Evolutionary conservation across 1,140 invertebrate genomes (phyloP), one percentile per base, ranked within the genome.

Genomic region (Ceratosolen fusciceps): DNA sequence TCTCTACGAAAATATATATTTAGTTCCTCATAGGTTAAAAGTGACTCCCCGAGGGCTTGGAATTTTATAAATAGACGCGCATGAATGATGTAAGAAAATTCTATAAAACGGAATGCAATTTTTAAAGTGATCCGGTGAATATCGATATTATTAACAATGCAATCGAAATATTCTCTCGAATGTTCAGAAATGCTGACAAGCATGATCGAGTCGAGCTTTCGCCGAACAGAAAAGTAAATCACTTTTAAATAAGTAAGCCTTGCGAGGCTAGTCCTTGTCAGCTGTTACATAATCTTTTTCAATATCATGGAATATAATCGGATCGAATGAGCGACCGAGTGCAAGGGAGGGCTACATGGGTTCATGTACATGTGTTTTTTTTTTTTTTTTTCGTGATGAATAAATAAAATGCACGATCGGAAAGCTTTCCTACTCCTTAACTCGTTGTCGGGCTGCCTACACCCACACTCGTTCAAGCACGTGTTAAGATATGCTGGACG

Each of bases 401-500:
- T 70, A 24, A 47, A 70, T 70, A 24, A 70, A 43, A 24, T 12
- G 49, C 7, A 70, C 12, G 29, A n/a, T 52, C 29, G 19, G 12
- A 54, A 1, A 52, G 70, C 5, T 12, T 70, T 24, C 26, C 10
- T 34, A 31, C 26, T 60, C 31, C 58, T 60, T 34, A 60, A 19
- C 12, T 9, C 26, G 29, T 29, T 29, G 26, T 14, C 26, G 10
- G 58, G 58, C 29, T 49, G 7, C 43, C 47, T 49, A 39, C 29
- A 14, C 31, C 29, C 67, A 49, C 49, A 29, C n/a, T 29, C 24
- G 19, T 49, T 43, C 14, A 10, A 1, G 37, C 34, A 65, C 60
- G 60, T 65, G 31, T 68, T 54, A 70, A 70, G 74, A 68, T 67
- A 70, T 68, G 26, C 8, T 37, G 34, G 60, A 65, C 21, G 34